These are phyloP conservation scores for Torymus aiolomorphi DNA, from an alignment of 2,888 invertebrate genomes.

Conservation along the genomic window DNA sequence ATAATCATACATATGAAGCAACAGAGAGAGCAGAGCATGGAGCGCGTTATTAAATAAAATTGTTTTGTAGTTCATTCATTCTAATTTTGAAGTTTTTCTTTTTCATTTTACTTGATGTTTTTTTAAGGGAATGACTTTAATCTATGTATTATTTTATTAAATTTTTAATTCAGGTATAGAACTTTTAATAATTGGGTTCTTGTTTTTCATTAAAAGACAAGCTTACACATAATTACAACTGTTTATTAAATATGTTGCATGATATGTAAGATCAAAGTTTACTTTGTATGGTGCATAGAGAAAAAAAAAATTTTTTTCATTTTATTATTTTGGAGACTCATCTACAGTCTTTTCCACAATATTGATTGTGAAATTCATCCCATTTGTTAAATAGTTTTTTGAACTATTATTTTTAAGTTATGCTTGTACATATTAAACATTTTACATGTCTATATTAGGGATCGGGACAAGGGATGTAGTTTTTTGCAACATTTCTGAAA, in stretches of 20 bases:
- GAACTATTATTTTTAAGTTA: constrained; percentile 38
- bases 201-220: constrained; percentile 5
- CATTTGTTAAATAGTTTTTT: constrained; percentile 16
- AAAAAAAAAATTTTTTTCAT: constrained; percentile 15
- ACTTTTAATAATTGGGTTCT: neutral
- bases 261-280: constrained; percentile 21
- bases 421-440: constrained; percentile 35
- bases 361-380: constrained; percentile 3
- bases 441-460: constrained; percentile 5
- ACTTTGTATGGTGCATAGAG: constrained; percentile 10
- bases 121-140: constrained; percentile 30
- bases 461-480: no score
- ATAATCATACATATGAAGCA: constrained; percentile 59
- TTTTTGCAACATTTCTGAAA: neutral
- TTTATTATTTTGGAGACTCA: constrained; percentile 58
- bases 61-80: constrained; percentile 28
- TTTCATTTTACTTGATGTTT: constrained; percentile 11
- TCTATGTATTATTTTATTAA: neutral
- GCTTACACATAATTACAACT: neutral
- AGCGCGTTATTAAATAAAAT: constrained; percentile 32
- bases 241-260: constrained; percentile 41
- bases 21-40: constrained; percentile 53
- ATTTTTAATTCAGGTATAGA: constrained; percentile 9
- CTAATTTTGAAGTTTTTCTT: neutral
- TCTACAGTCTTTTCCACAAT: constrained; percentile 55